These are phyloP conservation scores for Drosophila affinis DNA, from an alignment of 2,888 invertebrate genomes.

Conservation along the genomic window DNA sequence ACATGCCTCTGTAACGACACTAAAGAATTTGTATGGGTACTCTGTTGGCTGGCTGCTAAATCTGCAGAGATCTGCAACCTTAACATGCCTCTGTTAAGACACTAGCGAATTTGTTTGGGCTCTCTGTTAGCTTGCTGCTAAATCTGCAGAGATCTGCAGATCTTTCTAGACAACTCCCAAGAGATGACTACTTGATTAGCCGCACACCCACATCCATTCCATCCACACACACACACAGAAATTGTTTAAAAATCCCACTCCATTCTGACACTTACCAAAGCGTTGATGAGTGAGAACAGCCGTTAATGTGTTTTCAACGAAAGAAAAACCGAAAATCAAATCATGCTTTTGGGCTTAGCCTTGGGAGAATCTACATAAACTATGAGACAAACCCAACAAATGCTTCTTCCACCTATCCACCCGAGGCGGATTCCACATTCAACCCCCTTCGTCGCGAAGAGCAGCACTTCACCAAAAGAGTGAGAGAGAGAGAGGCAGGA, in stretches of 20 bases:
- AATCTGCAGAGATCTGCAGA: not conserved
- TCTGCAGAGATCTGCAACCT: no score
- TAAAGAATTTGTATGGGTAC: not conserved
- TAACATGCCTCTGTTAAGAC: not conserved
- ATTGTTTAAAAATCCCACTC: conserved; percentile 27
- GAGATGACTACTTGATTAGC: conserved; percentile 21
- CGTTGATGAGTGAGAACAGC: conserved; percentile 76
- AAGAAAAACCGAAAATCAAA: conserved; percentile 68
- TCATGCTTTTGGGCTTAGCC: conserved; percentile 73
- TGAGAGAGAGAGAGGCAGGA: not conserved
- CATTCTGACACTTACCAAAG: conserved; percentile 60
- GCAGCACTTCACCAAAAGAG: conserved; percentile 61
- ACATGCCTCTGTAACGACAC: not conserved
- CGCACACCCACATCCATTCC: not conserved
- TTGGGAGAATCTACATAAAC: conserved; percentile 35
- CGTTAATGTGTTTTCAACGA: conserved; percentile 71
- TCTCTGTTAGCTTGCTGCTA: not conserved
- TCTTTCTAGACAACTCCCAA: not conserved
- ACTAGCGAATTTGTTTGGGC: not conserved
- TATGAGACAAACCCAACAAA: conserved; percentile 3
- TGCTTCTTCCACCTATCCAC: conserved; percentile 9
- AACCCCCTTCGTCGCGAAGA: conserved; percentile 41
- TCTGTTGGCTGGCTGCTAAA: not conserved
- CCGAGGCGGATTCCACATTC: conserved; percentile 23
- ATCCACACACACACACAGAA: not conserved